Evolutionary conservation across 2,113 vertebrate species (phyloP), one percentile per base, ranked within the genome.

Genomic region (Toxotes jaculatrix): DNA sequence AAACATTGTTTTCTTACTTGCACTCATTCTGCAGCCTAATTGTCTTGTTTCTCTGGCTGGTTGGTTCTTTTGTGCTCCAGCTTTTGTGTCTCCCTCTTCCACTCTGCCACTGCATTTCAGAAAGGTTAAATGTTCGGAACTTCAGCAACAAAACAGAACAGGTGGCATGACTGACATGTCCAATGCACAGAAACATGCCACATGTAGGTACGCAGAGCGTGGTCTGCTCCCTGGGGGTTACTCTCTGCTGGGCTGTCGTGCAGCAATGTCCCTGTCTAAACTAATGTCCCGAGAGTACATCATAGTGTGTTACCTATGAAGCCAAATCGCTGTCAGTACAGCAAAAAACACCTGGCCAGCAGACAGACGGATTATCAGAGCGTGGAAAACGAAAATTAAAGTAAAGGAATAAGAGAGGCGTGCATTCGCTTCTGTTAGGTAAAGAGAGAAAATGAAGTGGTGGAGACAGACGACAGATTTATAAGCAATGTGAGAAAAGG

Each of bases 271-370:
- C 78, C 89, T 88, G 80, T 90, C 83, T 79, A 75, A 59, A 59
- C 69, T 69, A 70, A 86, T 81, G 81, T 89, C 70, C 79, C 55
- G 34, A 47, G 80, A 85, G 73, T 66, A 45, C 78, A 76, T 90
- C 86, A 85, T 49, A 60, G 65, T 19, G 60, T n/a, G 62, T 75
- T 70, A 55, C 68, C 63, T 72, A 71, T 71, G 49, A 84, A 82
- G 53, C 70, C 75, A 64, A 64, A 74, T 32, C 42, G 6, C 70
- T 68, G 85, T 78, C 87, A 66, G 63, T 36, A 34, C 69, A 34
- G 10, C 3, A 21, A 0, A 47, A 79, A 79, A 82, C 78, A 77
- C 84, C 80, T 78, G 53, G 78, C 80, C 75, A 14, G 68, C 51
- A 17, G 64, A 77, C 36, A 42, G 56, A 70, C 10, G 34, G 42